These are phyloP conservation scores for Lasioglossum calceatum DNA, from an alignment of 2,888 invertebrate species.

Conservation along the genomic window DNA sequence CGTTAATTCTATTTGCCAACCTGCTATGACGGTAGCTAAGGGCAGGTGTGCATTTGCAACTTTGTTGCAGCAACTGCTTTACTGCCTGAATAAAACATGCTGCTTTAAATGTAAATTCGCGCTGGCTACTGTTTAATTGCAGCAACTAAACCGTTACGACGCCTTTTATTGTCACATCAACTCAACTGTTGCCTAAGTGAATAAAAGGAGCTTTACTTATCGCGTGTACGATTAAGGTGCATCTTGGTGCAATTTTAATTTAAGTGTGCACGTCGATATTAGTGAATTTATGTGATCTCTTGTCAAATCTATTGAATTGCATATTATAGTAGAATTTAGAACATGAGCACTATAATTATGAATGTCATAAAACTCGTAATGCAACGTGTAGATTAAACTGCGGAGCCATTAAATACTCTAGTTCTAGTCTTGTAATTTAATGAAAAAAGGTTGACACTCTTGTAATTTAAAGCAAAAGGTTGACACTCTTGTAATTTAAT, in stretches of 20 bases:
- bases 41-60: background rate
- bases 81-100: background rate
- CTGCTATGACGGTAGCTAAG: background rate
- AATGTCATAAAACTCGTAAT: background rate
- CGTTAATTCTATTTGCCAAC: background rate
- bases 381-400: background rate
- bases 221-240: background rate
- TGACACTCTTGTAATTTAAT: too few species aligned
- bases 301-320: background rate
- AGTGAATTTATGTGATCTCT: background rate
- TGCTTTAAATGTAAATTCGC: background rate
- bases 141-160: background rate
- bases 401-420: too few species aligned
- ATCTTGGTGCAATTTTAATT: background rate
- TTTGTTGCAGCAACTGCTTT: background rate
- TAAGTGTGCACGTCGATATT: too few species aligned
- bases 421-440: too few species aligned
- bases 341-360: background rate
- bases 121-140: constrained; percentile 1
- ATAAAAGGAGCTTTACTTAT: background rate
- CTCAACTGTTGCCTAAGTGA: background rate
- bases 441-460: too few species aligned
- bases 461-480: too few species aligned
- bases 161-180: background rate
- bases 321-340: background rate